Conservation (phyloP, 1,140 invertebrate genomes). For the Lasioglossum baleicum region DNA sequence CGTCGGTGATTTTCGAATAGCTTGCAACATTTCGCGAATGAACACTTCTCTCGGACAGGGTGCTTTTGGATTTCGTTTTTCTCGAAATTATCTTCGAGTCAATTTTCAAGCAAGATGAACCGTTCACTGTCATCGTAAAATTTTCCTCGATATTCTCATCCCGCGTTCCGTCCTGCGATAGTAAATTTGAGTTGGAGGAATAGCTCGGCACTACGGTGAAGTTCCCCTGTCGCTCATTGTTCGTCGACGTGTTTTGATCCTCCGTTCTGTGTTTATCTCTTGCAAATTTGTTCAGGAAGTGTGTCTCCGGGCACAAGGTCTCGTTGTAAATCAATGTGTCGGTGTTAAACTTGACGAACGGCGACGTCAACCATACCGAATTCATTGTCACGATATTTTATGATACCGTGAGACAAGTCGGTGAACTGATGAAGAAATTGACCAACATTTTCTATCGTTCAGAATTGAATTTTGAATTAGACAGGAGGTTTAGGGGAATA, state of each 20-base stretch:
- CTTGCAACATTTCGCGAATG: not conserved
- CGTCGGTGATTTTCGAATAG: not conserved
- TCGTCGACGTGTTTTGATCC: not conserved
- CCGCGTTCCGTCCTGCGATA: not conserved
- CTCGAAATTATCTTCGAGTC: not conserved
- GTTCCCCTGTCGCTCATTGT: not conserved
- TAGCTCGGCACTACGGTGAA: too few relatives aligned
- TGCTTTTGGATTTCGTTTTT: not conserved
- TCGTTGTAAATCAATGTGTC: not conserved
- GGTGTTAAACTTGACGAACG: not conserved
- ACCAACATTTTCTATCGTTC: not conserved
- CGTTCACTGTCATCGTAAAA: not conserved
- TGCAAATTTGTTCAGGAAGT: not conserved
- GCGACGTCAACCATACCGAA: not conserved
- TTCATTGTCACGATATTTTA: not conserved
- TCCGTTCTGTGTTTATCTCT: not conserved
- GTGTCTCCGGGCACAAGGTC: not conserved
- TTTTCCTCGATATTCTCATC: not conserved
- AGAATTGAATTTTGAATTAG: not conserved
- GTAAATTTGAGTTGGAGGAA: too few relatives aligned
- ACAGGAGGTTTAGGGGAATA: constrained; percentile 9
- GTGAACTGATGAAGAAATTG: not conserved
- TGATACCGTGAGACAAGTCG: too few relatives aligned
- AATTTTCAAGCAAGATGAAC: not conserved
- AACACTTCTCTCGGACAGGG: too few relatives aligned